Percentiles rank a stretch among this genome's conserved stretches.
These are phyloP conservation scores for Zoroaster sp. DNA, from an alignment of 53 echinoderm and acorn worm genomes.

Conservation along the genomic window DNA sequence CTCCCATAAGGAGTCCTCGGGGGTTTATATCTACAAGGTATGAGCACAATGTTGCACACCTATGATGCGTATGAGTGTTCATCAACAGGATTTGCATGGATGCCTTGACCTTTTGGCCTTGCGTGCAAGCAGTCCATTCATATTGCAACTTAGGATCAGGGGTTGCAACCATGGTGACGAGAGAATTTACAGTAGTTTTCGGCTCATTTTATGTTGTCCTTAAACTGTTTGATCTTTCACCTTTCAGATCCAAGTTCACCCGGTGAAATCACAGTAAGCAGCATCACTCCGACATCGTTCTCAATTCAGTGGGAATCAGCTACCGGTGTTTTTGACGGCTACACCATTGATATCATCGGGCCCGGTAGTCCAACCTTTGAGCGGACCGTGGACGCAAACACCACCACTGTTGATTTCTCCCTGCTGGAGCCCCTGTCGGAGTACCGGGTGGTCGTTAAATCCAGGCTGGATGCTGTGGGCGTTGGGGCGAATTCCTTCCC, in stretches of 20 bases:
- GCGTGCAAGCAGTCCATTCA: too few species aligned
- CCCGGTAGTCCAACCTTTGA: neutral
- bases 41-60: too few species aligned
- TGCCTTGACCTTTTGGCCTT: too few species aligned
- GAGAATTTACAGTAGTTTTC: too few species aligned
- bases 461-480: neutral
- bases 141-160: too few species aligned
- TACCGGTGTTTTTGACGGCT: neutral
- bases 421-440: conserved; percentile 25
- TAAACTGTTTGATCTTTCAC: neutral
- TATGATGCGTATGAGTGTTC: too few species aligned
- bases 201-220: neutral
- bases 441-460: conserved; percentile 46
- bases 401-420: neutral
- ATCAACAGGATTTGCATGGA: too few species aligned
- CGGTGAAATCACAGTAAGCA: neutral
- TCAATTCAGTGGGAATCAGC: conserved; percentile 23
- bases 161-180: too few species aligned
- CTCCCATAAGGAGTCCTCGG: too few species aligned
- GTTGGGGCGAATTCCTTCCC: neutral
- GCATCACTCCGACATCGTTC: conserved; percentile 54
- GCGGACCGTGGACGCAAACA: neutral
- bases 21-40: too few species aligned
- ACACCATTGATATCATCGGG: conserved; percentile 28
- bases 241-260: conserved; percentile 54